Base-by-base conservation (phyloP, 2,888 invertebrate genomes). In the Perithous albicinctus region DNA sequence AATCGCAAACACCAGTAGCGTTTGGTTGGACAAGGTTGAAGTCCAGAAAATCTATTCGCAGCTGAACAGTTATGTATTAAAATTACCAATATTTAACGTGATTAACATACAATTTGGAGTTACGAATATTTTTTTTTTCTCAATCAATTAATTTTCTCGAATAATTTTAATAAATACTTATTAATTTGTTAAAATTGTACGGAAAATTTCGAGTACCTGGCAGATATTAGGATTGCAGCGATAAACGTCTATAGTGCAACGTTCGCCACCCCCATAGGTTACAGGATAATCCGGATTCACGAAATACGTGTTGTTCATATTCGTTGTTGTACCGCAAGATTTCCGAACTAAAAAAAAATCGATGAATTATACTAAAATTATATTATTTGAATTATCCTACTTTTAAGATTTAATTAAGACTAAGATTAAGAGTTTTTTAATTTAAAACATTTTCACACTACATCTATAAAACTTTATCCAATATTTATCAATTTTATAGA, bases 301-400 rank as follows among this genome's bases (percentile, higher is more conserved):
- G 92, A 97, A 98, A 90, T 97, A 97, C 0, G 97, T 97, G 88
- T 97, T 97, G 91, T 98, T 97, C 66, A 95, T 94, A 64, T 94
- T 94, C 0, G 96, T 96, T 0, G 95, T 94, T 0, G 94, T 93
- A 1, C 97, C 97, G 87, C 98, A 98, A 0, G 95, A 94, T 86
- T 95, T 94, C 86, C 96, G 95, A 89, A 96, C 97, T 97, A 90
- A 29, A 91, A 93, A 81, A 76, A 63, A 74, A 78, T 56, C 74
- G 64, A 63, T 41, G 23, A 70, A 29, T 29, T n/a, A n/a, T n/a
- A n/a, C n/a, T n/a, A n/a, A n/a, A n/a, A n/a, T n/a, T n/a, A n/a
- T n/a, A n/a, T n/a, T n/a, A n/a, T n/a, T n/a, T n/a, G n/a, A n/a
- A n/a, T n/a, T n/a, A n/a, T n/a, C n/a, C n/a, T n/a, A n/a, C n/a